These are phyloP conservation scores for Homalodisca vitripennis DNA, from an alignment of 1,140 invertebrate species.

Conservation along the genomic window DNA sequence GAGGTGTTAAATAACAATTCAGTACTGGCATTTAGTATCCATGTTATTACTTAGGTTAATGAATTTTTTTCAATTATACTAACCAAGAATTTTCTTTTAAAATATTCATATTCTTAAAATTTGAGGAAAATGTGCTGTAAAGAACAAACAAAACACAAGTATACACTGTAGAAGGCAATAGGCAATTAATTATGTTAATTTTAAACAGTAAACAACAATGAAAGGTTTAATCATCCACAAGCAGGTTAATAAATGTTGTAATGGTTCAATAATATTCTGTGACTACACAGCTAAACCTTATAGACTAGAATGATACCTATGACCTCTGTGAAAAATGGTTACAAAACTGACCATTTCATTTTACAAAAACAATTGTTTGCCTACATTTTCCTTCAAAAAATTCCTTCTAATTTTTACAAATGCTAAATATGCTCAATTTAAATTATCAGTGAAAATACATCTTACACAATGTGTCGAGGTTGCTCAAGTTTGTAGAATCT, in stretches of 20 bases:
- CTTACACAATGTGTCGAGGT: slow-evolving; percentile 89
- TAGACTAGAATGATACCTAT: not conserved
- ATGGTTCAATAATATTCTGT: not conserved
- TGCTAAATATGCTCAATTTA: slow-evolving; percentile 8
- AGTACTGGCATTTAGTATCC: too few species aligned
- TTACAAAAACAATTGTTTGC: not conserved
- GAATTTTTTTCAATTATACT: too few species aligned
- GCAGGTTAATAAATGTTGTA: not conserved
- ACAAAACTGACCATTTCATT: not conserved
- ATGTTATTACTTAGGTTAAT: too few species aligned
- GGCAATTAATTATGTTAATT: too few species aligned
- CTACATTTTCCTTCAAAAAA: not conserved
- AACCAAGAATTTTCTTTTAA: too few species aligned
- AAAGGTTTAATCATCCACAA: not conserved
- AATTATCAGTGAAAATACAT: slow-evolving; percentile 41
- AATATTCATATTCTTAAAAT: too few species aligned
- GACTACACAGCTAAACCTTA: not conserved
- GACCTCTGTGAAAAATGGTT: not conserved
- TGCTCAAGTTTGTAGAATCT: slow-evolving; percentile 81
- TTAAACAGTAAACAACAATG: too few species aligned
- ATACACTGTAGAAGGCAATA: too few species aligned
- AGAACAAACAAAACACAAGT: too few species aligned
- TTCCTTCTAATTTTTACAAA: not conserved
- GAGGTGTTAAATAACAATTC: too few species aligned
- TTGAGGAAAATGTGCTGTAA: too few species aligned